Percentiles rank a stretch among this genome's conserved stretches.
phyloP scores from a whole-genome alignment of 2,797 vertebrate genomes.

The Orestias chungarensis region DNA sequence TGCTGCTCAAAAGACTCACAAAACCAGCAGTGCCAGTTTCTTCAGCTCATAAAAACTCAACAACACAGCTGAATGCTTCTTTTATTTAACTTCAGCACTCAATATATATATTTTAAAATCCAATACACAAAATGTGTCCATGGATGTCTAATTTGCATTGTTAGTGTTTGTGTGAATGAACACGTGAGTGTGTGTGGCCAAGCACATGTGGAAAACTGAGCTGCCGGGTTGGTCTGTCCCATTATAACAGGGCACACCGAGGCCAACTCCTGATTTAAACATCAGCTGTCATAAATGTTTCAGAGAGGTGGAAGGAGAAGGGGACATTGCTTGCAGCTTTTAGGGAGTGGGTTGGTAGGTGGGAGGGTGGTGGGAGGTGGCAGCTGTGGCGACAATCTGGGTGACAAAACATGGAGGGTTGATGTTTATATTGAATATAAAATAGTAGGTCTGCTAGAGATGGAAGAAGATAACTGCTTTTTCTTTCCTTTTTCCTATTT shows the following conservation, averaged over 20 bases:
- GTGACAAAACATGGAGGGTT: conserved; percentile 7
- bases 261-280: conserved; percentile 76
- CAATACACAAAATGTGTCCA: background rate
- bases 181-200: conserved; percentile 4
- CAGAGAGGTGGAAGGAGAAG: conserved; percentile 57
- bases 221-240: conserved; percentile 38
- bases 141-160: background rate
- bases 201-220: conserved; percentile 21
- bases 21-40: conserved; percentile 29
- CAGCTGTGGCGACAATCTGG: conserved; percentile 21
- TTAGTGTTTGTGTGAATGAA: background rate
- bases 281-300: conserved; percentile 81
- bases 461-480: background rate
- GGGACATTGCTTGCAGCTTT: conserved; percentile 46
- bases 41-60: conserved; percentile 21
- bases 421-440: background rate
- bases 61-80: conserved; percentile 26
- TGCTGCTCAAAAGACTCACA: conserved; percentile 16
- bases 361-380: conserved; percentile 14
- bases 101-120: no score
- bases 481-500: background rate
- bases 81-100: background rate
- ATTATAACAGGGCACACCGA: conserved; percentile 55
- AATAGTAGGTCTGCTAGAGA: background rate
- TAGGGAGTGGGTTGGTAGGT: conserved; percentile 5